Evolutionary conservation across 2,797 vertebrate species (phyloP).

Genomic region (Sebastes vulpes): DNA sequence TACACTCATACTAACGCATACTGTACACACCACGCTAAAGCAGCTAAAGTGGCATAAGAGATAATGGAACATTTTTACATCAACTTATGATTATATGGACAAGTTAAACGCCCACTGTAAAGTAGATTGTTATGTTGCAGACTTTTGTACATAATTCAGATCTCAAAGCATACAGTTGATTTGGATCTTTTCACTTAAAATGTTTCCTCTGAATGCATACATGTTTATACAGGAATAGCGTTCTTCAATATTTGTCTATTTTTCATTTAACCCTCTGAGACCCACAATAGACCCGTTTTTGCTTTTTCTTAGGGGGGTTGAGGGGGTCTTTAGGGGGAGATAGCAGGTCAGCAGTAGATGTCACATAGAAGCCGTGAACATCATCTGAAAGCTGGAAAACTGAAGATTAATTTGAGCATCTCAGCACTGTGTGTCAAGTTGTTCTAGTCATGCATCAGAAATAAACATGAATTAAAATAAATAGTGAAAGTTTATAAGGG

Average conservation of each 20-base stretch:
- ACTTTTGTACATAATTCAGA: background rate
- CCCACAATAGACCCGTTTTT: too few relatives aligned
- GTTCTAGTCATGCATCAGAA: too few relatives aligned
- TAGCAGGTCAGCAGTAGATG: too few relatives aligned
- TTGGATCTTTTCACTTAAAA: background rate
- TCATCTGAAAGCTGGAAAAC: too few relatives aligned
- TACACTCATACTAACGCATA: background rate
- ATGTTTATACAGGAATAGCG: fast-evolving
- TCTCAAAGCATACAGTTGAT: background rate
- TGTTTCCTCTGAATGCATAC: background rate
- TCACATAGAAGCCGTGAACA: too few relatives aligned
- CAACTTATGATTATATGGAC: background rate
- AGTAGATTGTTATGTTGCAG: background rate
- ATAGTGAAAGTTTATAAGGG: too few relatives aligned
- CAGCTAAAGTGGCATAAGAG: background rate
- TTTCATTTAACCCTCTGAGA: background rate
- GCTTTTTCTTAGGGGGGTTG: fast-evolving
- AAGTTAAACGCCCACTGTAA: background rate
- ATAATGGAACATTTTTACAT: background rate
- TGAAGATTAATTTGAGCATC: too few relatives aligned
- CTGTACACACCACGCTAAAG: background rate
- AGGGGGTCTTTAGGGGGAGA: too few relatives aligned
- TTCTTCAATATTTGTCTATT: background rate
- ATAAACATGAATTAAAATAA: too few relatives aligned
- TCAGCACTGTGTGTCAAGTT: too few relatives aligned